These are phyloP conservation scores for Laothoe populi DNA, from an alignment of 2,888 invertebrate genomes.

Conservation along the genomic window DNA sequence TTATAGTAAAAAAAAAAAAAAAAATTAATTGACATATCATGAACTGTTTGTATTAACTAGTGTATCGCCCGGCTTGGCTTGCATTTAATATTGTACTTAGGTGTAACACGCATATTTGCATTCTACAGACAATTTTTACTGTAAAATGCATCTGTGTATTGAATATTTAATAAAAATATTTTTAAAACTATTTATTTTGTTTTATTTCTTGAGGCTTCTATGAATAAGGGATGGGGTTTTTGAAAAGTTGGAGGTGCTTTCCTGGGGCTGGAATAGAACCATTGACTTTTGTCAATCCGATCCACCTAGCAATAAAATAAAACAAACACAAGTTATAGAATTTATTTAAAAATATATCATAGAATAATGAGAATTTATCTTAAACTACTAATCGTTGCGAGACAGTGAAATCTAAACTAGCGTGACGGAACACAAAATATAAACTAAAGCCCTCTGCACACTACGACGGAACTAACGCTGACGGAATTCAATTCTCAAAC, in stretches of 20 bases:
- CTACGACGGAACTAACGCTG: no score
- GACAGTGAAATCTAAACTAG: not conserved
- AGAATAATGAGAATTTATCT: not conserved
- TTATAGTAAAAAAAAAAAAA: no score
- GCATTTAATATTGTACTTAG: constrained; percentile 22
- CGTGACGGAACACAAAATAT: not conserved
- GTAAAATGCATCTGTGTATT: constrained; percentile 5
- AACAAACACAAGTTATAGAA: not conserved
- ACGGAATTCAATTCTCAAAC: no score
- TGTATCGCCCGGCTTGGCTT: constrained; percentile 19
- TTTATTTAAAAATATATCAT: constrained; percentile 18
- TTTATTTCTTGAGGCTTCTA: no score
- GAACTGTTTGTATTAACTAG: constrained; percentile 29
- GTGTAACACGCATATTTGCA: not conserved
- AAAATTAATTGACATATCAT: no score
- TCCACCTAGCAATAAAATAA: constrained; percentile 1
- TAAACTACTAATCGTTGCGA: constrained; percentile 1
- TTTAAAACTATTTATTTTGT: not conserved
- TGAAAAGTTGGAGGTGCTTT: no score
- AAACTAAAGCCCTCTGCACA: not conserved
- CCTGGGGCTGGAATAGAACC: no score
- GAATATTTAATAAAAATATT: constrained; percentile 7
- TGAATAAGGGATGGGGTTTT: no score
- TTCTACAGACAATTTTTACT: not conserved
- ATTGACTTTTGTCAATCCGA: no score